Percentiles rank a stretch among this genome's conserved stretches.
Conservation (phyloP, 2,113 vertebrate genomes). For the Pungitius pungitius region DNA sequence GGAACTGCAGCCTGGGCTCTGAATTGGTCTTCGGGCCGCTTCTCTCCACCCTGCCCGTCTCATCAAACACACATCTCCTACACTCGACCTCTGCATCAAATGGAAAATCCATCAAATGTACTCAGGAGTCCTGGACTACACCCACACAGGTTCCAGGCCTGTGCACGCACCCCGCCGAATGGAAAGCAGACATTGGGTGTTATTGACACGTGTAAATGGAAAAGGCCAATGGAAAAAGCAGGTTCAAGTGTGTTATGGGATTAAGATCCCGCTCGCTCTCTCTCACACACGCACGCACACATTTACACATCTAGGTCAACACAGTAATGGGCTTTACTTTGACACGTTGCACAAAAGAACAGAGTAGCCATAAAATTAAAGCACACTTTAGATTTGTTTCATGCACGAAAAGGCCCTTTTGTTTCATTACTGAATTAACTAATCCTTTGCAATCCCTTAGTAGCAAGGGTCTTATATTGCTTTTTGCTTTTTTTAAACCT, state of each 20-base stretch:
- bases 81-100: constrained; percentile 33
- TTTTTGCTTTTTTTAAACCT: background rate
- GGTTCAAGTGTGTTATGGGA: constrained; percentile 42
- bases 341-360: background rate
- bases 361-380: constrained; percentile 9
- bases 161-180: constrained; percentile 41
- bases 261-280: constrained; percentile 18
- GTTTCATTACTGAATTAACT: constrained; percentile 24
- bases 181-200: constrained; percentile 67
- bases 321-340: constrained; percentile 18
- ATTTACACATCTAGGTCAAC: constrained; percentile 19
- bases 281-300: background rate
- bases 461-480: background rate
- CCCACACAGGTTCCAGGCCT: constrained; percentile 1
- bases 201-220: constrained; percentile 68
- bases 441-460: constrained; percentile 25
- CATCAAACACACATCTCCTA: constrained; percentile 39
- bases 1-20: constrained; percentile 6
- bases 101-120: constrained; percentile 49
- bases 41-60: constrained; percentile 1
- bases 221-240: constrained; percentile 47
- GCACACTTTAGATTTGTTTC: constrained; percentile 10
- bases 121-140: constrained; percentile 21
- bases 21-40: constrained; percentile 1
- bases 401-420: background rate